These are phyloP conservation scores for Euura lappo DNA, from an alignment of 1,140 invertebrate genomes.

Conservation along the genomic window DNA sequence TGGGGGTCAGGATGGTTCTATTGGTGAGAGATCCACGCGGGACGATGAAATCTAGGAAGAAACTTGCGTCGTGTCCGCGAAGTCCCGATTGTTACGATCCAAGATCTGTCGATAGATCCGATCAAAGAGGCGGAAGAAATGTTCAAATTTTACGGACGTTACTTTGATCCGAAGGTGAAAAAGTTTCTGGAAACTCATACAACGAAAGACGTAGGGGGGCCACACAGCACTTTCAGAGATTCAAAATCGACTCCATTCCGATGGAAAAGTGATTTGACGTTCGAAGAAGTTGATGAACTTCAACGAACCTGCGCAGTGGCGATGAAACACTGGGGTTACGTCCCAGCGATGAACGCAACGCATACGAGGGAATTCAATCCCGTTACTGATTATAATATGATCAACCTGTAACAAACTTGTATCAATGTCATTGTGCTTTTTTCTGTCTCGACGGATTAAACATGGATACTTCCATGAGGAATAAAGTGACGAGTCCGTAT, in stretches of 20 bases:
- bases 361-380: constrained; percentile 66
- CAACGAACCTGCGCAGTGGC: constrained; percentile 71
- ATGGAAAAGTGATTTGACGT: constrained; percentile 79
- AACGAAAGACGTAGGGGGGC: constrained; percentile 77
- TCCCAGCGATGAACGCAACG: constrained; percentile 58
- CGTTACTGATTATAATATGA: constrained; percentile 55
- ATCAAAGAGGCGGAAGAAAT: constrained; percentile 74
- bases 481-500: too few species aligned
- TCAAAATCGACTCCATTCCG: constrained; percentile 84
- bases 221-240: constrained; percentile 83
- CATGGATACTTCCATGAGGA: too few species aligned
- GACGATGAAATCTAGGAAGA: constrained; percentile 59
- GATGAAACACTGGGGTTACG: constrained; percentile 83
- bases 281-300: constrained; percentile 71
- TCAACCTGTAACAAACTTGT: too few species aligned
- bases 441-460: too few species aligned
- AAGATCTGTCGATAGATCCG: constrained; percentile 83
- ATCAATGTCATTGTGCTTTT: too few species aligned
- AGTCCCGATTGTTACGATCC: constrained; percentile 62
- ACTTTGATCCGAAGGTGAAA: constrained; percentile 72
- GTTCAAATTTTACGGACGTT: constrained; percentile 77
- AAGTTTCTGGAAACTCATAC: constrained; percentile 84
- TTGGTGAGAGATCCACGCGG: constrained; percentile 63
- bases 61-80: constrained; percentile 60
- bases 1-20: constrained; percentile 55